Percentiles rank a stretch among this genome's conserved stretches.
Evolutionary conservation across 2,113 vertebrate species (phyloP).

Genomic region (Deroptyus accipitrinus): DNA sequence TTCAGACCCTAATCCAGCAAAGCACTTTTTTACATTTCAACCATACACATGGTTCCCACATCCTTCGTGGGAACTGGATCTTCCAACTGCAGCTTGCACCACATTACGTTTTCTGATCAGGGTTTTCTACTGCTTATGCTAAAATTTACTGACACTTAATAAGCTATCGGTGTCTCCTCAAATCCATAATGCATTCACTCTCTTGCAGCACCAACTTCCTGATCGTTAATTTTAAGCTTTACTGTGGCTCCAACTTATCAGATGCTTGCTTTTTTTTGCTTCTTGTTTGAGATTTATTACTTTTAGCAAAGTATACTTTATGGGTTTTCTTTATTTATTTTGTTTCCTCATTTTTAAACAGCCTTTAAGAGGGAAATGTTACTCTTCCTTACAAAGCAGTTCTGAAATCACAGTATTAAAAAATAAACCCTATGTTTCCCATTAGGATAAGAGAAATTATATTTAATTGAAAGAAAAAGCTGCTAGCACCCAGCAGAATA

Average conservation of each 20-base stretch:
- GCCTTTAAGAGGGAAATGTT: not conserved
- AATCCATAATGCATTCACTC: conserved; percentile 26
- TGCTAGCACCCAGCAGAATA: not conserved
- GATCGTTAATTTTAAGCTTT: conserved; percentile 62
- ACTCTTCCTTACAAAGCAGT: not conserved
- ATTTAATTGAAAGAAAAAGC: conserved; percentile 41
- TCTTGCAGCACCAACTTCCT: conserved; percentile 22
- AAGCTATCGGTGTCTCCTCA: not conserved
- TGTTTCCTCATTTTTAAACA: conserved; percentile 10
- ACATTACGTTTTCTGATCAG: not conserved
- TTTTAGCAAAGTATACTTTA: not conserved
- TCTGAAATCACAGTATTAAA: conserved; percentile 20
- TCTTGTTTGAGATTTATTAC: conserved; percentile 39
- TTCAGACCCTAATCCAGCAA: not conserved
- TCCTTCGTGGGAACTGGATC: not conserved
- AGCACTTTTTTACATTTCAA: not conserved
- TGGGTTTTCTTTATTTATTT: not conserved
- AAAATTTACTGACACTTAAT: conserved; percentile 39
- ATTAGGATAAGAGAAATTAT: conserved; percentile 43
- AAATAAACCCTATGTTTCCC: conserved; percentile 46
- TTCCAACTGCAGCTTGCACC: not conserved
- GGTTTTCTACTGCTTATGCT: not conserved
- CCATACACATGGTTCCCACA: not conserved
- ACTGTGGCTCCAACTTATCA: conserved; percentile 13
- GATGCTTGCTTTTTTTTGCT: not conserved